These are phyloP conservation scores for Nerophis lumbriciformis DNA, from an alignment of 2,113 vertebrate species.

Conservation along the genomic window DNA sequence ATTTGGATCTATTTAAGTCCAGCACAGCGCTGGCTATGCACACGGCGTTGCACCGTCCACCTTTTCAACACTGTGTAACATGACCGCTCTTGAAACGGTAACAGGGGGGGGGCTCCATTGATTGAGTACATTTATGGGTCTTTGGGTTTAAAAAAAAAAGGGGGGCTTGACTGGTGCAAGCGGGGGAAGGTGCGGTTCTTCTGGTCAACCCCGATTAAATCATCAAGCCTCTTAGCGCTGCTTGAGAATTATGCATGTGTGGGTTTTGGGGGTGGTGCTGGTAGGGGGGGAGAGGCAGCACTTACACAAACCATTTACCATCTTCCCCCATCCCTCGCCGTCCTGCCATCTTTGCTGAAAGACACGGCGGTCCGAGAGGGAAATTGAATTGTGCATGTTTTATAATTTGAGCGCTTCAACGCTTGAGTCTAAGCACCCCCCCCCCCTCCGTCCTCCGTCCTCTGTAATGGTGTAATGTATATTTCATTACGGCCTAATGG, in stretches of 20 bases:
- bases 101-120: constrained; percentile 66
- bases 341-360: constrained; percentile 36
- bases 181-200: constrained; percentile 64
- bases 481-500: constrained; percentile 85
- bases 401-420: constrained; percentile 73
- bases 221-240: constrained; percentile 60
- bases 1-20: too few relatives aligned
- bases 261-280: neutral
- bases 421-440: constrained; percentile 57
- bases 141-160: neutral
- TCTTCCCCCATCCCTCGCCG: constrained; percentile 35
- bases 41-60: neutral
- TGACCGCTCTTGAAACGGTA: constrained; percentile 21
- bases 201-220: constrained; percentile 70
- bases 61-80: constrained; percentile 38
- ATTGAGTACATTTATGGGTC: constrained; percentile 46
- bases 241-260: constrained; percentile 53
- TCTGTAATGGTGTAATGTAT: constrained; percentile 79
- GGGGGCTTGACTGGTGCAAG: constrained; percentile 15
- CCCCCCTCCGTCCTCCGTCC: constrained; percentile 16
- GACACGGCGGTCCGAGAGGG: constrained; percentile 62
- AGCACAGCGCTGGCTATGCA: neutral
- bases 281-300: neutral
- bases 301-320: constrained; percentile 38
- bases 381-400: constrained; percentile 83